Base-by-base conservation (phyloP, 2,888 invertebrate genomes). In the Beris morrisii region DNA sequence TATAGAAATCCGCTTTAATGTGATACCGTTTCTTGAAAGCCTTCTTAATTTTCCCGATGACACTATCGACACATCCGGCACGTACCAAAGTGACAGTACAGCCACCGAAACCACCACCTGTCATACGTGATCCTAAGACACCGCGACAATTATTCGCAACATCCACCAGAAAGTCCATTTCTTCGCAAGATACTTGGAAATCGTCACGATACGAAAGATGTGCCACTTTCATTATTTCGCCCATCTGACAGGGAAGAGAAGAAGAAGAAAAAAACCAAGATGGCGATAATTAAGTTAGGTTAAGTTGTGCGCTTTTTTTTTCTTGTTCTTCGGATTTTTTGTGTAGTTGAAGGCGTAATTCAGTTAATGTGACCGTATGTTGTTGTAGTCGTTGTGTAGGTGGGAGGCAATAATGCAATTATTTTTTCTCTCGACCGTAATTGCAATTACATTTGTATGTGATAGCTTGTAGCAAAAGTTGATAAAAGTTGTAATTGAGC, bases 121-220 rank as follows among this genome's bases (percentile, higher is more conserved):
- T 92, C 89, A 97, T 92, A 73, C 96, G 85, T 65, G 94, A 92
- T 2, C 97, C 96, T 72, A 88, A 85, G 48, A 96, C 95, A 0
- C 95, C 95, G 2, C 87, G 84, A 32, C 88, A 85, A 70, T 87
- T 84, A 74, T 88, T 82, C 38, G 93, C 89, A 61, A 89, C 85
- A 63, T 86, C 86, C 57, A 96, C 95, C 63, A 97, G 82, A 74
- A 86, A 83, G 77, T 97, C 94, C 72, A 97, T 76, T 82, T 97
- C 96, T 0, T 84, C 82, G 74, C 96, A 96, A 0, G 96, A 96
- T 1, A 96, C 95, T 77, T 95, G 89, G 83, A 91, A 97, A 78
- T 96, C 88, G 73, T 91, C 85, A 72, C 90, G 87, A 64, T 97
- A 82, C 0, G 95, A 95, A 64, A 87, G 84, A 79, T 97, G 97